Base-by-base conservation (phyloP, 2,797 vertebrate species). In the Enteromius argenteus region DNA sequence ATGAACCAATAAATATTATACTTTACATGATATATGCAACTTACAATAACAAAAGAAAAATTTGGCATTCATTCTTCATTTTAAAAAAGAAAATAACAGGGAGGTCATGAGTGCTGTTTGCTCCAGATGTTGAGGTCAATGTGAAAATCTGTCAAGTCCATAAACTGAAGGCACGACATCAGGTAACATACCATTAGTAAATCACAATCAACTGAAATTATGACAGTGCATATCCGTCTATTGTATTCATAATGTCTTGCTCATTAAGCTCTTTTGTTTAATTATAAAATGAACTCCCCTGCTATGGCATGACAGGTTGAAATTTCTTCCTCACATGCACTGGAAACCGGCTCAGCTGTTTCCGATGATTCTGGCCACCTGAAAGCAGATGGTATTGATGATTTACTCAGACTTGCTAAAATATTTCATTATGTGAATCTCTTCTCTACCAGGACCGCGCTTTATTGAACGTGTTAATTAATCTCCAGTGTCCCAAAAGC, bases 281-380 rank as follows among this genome's bases (percentile, higher is more conserved):
- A 32, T 74, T 37, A 77, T 17, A 58, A 30, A 73, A 51, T 76
- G 27, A 87, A 72, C 46, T 81, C 49, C n/a, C 2, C 35, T 74
- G 81, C 53, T 89, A 87, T 80, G 82, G 80, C 84, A 87, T 42
- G 56, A 88, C 84, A 79, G 86, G 79, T 27, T 90, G 86, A 64
- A 84, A 77, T 80, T 88, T 90, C 86, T 88, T 90, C 72, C 84
- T 86, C 30, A 37, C 85, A 35, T 86, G 83, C 14, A 83, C 37
- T 19, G 87, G 82, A 88, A 87, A 83, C 8, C 85, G 86, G 83
- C 74, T 89, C 11, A 78, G 23, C 67, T 87, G 76, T 72, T 87
- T 87, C 62, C 81, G 80, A 46, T 83, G 72, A 85, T 79, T 88
- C 89, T 79, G 64, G 64, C 64, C 75, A 80, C 49, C 37, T 78